A percentile compares a stretch with the other conserved stretches of the same genome.
These are phyloP conservation scores for Tenthredo amoena DNA, from an alignment of 2,888 invertebrate genomes.

Conservation along the genomic window DNA sequence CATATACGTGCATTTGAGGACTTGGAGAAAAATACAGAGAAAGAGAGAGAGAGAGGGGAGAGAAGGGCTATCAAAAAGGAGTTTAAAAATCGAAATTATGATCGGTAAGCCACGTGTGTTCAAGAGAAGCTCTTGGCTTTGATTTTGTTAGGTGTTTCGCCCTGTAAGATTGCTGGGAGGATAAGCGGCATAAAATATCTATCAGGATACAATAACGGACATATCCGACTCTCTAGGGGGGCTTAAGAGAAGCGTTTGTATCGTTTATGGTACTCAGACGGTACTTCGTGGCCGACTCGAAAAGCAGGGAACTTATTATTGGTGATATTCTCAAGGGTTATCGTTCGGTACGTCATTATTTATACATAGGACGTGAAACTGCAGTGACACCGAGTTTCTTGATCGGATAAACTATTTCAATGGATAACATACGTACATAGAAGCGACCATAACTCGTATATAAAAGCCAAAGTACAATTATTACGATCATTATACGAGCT, in stretches of 20 bases:
- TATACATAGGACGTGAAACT: slow-evolving; percentile 29
- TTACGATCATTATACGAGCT: background rate
- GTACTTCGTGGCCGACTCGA: slow-evolving; percentile 24
- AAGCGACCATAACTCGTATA: background rate
- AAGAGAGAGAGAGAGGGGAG: slow-evolving; percentile 4
- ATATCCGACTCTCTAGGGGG: slow-evolving; percentile 40
- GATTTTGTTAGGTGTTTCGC: slow-evolving; percentile 47
- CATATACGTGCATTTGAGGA: background rate
- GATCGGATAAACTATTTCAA: background rate
- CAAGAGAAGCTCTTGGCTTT: slow-evolving; percentile 37
- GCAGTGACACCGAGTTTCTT: background rate
- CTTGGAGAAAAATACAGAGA: too few species aligned
- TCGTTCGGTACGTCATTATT: slow-evolving; percentile 22
- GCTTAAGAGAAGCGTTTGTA: slow-evolving; percentile 45
- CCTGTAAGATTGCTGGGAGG: slow-evolving; percentile 37
- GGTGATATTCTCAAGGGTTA: slow-evolving; percentile 40
- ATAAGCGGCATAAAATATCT: slow-evolving; percentile 52
- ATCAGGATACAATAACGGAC: slow-evolving; percentile 53
- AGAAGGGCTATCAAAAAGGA: slow-evolving; percentile 45
- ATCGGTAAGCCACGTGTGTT: background rate
- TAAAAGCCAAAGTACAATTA: background rate
- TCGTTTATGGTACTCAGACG: slow-evolving; percentile 50
- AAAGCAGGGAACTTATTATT: slow-evolving; percentile 40
- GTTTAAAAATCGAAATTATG: slow-evolving; percentile 14
- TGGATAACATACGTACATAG: background rate